These are phyloP conservation scores for Andrena flavipes DNA, from an alignment of 2,888 invertebrate genomes.

Conservation along the genomic window DNA sequence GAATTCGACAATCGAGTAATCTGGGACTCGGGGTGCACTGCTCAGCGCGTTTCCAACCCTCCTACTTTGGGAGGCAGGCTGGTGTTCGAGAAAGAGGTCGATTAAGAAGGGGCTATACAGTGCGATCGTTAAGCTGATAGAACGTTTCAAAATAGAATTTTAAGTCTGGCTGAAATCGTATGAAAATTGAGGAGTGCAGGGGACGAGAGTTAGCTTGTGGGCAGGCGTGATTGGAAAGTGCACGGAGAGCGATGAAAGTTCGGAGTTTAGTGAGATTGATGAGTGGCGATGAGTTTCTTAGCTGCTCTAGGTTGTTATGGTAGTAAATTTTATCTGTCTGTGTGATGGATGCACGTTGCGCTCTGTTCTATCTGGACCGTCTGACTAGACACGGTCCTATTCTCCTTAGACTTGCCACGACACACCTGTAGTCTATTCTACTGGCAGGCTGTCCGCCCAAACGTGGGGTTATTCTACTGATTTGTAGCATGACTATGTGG, in stretches of 20 bases:
- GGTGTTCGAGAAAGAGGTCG: background rate
- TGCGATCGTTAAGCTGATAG: background rate
- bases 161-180: background rate
- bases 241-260: no score
- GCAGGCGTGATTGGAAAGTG: no score
- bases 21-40: constrained; percentile 55
- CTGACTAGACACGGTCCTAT: background rate
- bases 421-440: background rate
- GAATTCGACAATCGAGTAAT: constrained; percentile 72
- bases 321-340: no score
- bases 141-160: background rate
- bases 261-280: no score
- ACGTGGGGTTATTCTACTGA: background rate
- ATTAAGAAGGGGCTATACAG: constrained; percentile 19
- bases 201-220: no score
- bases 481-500: background rate
- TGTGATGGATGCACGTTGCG: background rate
- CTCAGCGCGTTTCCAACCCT: constrained; percentile 52
- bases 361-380: background rate
- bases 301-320: no score
- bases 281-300: no score
- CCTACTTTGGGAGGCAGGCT: constrained; percentile 23
- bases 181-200: background rate
- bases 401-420: background rate
- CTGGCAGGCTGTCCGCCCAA: background rate